Base-by-base conservation (phyloP, 2,888 invertebrate species). In the Copidosoma aretas region DNA sequence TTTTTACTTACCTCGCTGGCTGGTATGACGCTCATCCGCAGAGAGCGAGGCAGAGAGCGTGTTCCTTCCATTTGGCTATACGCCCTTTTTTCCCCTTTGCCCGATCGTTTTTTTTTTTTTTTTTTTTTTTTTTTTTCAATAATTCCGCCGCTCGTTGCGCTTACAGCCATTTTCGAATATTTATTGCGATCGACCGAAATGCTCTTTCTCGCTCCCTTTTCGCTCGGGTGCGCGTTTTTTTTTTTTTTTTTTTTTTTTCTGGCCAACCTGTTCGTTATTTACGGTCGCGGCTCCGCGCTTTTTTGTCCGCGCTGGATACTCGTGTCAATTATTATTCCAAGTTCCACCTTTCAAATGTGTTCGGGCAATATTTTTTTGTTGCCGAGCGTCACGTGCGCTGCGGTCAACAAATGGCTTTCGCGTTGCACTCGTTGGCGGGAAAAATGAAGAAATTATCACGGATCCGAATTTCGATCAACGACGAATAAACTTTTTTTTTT, bases 171-270 rank as follows among this genome's bases (percentile, higher is more conserved):
- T 56, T 56, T 57, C 57, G 57, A 57, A 60, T 57, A 64, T 64
- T 68, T 64, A 60, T 60, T 22, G 60, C 60, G 21, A 61, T 68
- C 60, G 41, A 46, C 10, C 21, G 60, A 53, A 54, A 52, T 64
- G 19, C 56, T 57, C 51, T 64, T 58, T 12, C 54, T 15, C 19
- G 19, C 21, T 19, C n/a, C 17, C 53, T 14, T 14, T 21, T 22
- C 10, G 32, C 12, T 53, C 12, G 21, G 5, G 53, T 46, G n/a
- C n/a, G 49, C 17, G n/a, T n/a, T n/a, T n/a, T n/a, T n/a, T 52
- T 19, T 52, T 46, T 17, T 46, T 46, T 52, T 52, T 10, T 22
- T n/a, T 39, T 56, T 52, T 24, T 41, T 67, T 60, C 24, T 24
- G 19, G 5, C 14, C 53, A 61, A 54, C 41, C n/a, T 24, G 22